These are phyloP conservation scores for Syncerus caffer DNA, from an alignment of 2,797 vertebrate genomes.

Conservation along the genomic window DNA sequence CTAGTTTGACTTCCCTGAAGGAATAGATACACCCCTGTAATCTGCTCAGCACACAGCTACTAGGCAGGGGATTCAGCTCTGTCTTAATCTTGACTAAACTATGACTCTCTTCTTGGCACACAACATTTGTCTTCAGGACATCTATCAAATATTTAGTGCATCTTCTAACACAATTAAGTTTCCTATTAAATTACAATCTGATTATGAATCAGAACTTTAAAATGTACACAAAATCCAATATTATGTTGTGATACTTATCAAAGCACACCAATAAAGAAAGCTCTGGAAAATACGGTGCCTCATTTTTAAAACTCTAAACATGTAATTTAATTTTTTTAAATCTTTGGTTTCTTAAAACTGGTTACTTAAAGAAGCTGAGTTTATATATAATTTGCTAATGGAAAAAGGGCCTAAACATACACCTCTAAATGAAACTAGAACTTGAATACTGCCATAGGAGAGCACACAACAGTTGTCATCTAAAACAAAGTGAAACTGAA, in stretches of 20 bases:
- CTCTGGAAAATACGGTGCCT: constrained; percentile 42
- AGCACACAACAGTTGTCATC: background rate
- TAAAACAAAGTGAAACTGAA: constrained; percentile 25
- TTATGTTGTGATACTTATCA: constrained; percentile 4
- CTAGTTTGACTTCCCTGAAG: constrained; percentile 81
- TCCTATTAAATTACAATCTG: constrained; percentile 64
- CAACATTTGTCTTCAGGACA: constrained; percentile 73
- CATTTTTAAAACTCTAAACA: constrained; percentile 39
- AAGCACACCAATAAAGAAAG: constrained; percentile 30
- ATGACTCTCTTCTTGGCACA: constrained; percentile 63
- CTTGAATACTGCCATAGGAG: background rate
- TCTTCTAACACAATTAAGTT: constrained; percentile 64
- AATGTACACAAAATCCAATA: constrained; percentile 47
- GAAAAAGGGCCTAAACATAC: background rate
- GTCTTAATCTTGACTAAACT: constrained; percentile 88
- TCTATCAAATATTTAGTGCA: constrained; percentile 70
- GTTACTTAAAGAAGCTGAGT: background rate
- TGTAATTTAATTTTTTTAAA: background rate
- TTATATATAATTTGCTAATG: background rate
- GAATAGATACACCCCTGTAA: constrained; percentile 84
- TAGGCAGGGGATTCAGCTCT: constrained; percentile 83
- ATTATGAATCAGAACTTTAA: constrained; percentile 60
- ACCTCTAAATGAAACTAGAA: constrained; percentile 41
- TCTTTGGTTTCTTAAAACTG: background rate
- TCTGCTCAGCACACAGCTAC: constrained; percentile 87